Percentiles rank a stretch among this genome's conserved stretches.
These are phyloP conservation scores for Fulica atra DNA, from an alignment of 2,113 vertebrate species.

Conservation along the genomic window DNA sequence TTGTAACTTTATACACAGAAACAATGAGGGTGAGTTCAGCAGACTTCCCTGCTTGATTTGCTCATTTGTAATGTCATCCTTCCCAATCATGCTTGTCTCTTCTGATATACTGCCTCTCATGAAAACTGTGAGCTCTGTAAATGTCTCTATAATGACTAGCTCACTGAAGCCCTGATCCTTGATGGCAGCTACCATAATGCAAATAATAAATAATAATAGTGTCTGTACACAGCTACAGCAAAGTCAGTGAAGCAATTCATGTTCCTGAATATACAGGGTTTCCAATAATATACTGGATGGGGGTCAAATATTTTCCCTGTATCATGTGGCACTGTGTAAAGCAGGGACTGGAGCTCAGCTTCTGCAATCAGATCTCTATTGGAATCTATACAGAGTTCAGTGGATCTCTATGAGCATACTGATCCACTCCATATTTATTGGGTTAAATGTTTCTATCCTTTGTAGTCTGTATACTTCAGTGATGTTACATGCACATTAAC, in stretches of 20 bases:
- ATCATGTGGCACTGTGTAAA: not conserved
- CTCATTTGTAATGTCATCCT: conserved; percentile 11
- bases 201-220: conserved; percentile 38
- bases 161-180: not conserved
- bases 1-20: not conserved
- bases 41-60: not conserved
- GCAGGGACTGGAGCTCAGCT: not conserved
- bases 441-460: not conserved
- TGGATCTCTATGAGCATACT: not conserved
- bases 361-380: not conserved
- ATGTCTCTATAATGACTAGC: conserved; percentile 17
- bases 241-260: not conserved
- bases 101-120: conserved; percentile 10
- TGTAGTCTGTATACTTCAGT: not conserved
- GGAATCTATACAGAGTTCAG: not conserved
- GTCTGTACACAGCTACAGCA: not conserved
- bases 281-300: not conserved
- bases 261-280: not conserved
- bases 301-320: not conserved
- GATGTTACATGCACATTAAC: not conserved
- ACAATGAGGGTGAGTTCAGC: not conserved
- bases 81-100: conserved; percentile 8
- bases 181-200: conserved; percentile 1
- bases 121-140: conserved; percentile 20
- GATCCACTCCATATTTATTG: not conserved